Percentiles rank a stretch among this genome's conserved stretches.
These are phyloP conservation scores for Philereme vetulata DNA, from an alignment of 2,888 invertebrate genomes.

Conservation along the genomic window DNA sequence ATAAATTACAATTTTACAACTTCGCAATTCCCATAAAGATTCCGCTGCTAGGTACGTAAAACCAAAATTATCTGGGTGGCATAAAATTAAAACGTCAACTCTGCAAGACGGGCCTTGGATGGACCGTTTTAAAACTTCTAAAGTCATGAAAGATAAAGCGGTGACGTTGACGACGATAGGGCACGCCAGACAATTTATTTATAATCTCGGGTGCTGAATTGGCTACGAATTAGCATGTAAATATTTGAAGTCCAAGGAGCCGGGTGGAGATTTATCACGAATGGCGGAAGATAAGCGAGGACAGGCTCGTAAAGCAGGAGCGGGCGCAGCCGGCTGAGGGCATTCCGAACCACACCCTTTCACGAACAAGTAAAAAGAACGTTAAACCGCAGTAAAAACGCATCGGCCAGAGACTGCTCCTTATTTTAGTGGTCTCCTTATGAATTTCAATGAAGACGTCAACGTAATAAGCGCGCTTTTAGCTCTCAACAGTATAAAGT, in stretches of 20 bases:
- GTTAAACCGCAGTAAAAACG: slow-evolving; percentile 84
- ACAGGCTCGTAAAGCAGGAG: slow-evolving; percentile 75
- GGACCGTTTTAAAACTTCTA: slow-evolving; percentile 70
- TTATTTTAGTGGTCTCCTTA: slow-evolving; percentile 77
- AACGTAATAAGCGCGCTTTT: slow-evolving; percentile 56
- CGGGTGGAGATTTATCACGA: slow-evolving; percentile 79
- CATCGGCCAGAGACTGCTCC: slow-evolving; percentile 70
- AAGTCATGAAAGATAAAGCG: slow-evolving; percentile 78
- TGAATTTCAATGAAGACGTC: slow-evolving; percentile 81
- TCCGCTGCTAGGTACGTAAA: slow-evolving; percentile 60
- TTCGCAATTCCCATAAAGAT: slow-evolving; percentile 51
- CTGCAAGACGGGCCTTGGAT: slow-evolving; percentile 47
- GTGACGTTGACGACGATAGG: slow-evolving; percentile 66
- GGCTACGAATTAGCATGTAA: slow-evolving; percentile 83
- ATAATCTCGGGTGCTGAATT: slow-evolving; percentile 81
- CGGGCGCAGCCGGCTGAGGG: slow-evolving; percentile 47
- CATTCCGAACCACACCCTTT: slow-evolving; percentile 71
- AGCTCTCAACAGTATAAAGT: slow-evolving; percentile 55
- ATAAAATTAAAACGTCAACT: slow-evolving; percentile 74
- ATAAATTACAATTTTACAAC: slow-evolving; percentile 49
- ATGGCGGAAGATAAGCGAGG: slow-evolving; percentile 76
- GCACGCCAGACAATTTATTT: slow-evolving; percentile 75
- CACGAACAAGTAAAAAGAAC: slow-evolving; percentile 82
- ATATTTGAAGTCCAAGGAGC: slow-evolving; percentile 82
- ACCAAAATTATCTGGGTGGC: slow-evolving; percentile 67